Conservation (phyloP, 2,797 vertebrate genomes). For the Synanceia verrucosa region DNA sequence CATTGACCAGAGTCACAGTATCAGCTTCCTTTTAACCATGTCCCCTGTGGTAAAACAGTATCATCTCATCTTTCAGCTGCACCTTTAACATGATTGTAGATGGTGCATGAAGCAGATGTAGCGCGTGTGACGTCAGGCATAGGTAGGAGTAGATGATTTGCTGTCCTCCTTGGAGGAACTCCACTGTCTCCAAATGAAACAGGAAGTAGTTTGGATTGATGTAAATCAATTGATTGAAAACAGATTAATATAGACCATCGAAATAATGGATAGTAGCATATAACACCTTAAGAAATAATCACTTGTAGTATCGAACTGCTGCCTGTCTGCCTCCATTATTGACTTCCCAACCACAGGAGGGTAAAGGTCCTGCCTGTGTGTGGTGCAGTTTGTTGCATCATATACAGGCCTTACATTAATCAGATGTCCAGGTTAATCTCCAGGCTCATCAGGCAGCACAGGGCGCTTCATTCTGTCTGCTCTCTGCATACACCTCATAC, state of each 20-base stretch:
- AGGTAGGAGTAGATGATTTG: not conserved
- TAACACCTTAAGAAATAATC: too few species aligned
- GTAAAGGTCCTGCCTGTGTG: conserved; percentile 37
- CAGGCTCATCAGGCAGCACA: conserved; percentile 68
- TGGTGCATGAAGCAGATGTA: not conserved
- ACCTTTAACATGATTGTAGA: not conserved
- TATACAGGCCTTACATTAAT: conserved; percentile 64
- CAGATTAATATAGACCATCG: not conserved
- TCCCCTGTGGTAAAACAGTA: not conserved
- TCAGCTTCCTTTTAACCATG: conserved; percentile 24
- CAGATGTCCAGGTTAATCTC: conserved; percentile 66
- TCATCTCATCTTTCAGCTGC: not conserved
- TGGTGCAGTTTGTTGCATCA: conserved; percentile 14
- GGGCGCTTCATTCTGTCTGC: too few species aligned
- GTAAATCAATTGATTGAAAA: not conserved
- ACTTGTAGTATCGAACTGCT: too few species aligned
- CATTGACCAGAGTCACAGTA: conserved; percentile 19
- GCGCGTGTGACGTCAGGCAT: not conserved
- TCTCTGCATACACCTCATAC: too few species aligned
- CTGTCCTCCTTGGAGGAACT: too few species aligned
- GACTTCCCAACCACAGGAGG: conserved; percentile 30
- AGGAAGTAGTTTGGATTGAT: not conserved
- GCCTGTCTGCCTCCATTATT: conserved; percentile 28
- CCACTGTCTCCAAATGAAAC: not conserved
- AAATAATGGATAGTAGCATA: not conserved